Percentiles rank a stretch among this genome's conserved stretches.
These are phyloP conservation scores for Junonia oenone DNA, from an alignment of 2,888 invertebrate species.

Conservation along the genomic window DNA sequence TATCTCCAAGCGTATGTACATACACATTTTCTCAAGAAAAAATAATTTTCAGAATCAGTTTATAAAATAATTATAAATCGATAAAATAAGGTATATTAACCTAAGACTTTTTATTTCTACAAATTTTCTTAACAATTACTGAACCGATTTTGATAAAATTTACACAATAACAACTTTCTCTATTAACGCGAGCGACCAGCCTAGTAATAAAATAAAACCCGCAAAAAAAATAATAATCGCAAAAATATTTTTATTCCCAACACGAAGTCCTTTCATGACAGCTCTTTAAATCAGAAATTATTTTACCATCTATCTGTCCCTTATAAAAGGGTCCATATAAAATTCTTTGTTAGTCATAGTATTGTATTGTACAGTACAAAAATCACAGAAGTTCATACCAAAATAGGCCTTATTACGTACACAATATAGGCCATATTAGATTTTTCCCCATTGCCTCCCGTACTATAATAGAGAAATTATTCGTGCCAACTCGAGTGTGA, in stretches of 20 bases:
- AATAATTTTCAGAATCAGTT: too few species aligned
- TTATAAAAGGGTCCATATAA: constrained; percentile 21
- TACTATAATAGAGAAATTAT: constrained; percentile 33
- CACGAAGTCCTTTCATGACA: constrained; percentile 5
- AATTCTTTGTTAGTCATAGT: constrained; percentile 23
- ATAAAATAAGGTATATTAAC: too few species aligned
- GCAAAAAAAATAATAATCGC: background rate
- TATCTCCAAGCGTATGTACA: too few species aligned
- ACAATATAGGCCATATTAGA: too few species aligned
- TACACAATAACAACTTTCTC: background rate
- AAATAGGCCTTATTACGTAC: too few species aligned
- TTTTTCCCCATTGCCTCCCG: background rate
- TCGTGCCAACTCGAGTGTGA: constrained; percentile 34
- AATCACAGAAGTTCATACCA: too few species aligned
- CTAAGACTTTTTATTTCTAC: too few species aligned
- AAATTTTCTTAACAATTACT: too few species aligned
- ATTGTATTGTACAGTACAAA: constrained; percentile 21
- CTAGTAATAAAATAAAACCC: background rate
- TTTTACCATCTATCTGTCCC: constrained; percentile 25
- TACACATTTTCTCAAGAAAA: too few species aligned
- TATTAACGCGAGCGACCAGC: background rate
- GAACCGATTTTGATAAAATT: too few species aligned
- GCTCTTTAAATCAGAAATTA: constrained; percentile 20
- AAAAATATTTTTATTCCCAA: background rate
- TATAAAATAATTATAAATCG: too few species aligned